Evolutionary conservation across 2,113 vertebrate species (phyloP), one percentile per base, ranked within the genome.

Genomic region (Capreolus pygargus): DNA sequence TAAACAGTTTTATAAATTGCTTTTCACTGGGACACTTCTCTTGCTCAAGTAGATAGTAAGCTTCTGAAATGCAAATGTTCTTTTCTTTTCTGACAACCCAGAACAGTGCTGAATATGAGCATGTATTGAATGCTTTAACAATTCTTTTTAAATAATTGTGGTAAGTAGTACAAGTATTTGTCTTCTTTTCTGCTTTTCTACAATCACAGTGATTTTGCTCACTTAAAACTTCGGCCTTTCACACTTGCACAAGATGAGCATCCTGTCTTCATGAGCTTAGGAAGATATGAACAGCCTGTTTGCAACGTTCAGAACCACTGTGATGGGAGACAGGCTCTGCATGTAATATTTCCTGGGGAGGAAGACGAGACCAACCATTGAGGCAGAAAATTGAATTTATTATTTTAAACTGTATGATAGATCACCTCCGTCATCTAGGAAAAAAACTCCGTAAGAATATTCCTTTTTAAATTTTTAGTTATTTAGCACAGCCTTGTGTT

Each of bases 401-500:
- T 87, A 95, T 97, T 98, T 98, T 50, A 95, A 98, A 97, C 82
- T 93, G 2, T 81, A 89, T 95, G 78, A 83, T 39, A 83, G 91
- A 96, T 25, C 86, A 0, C 95, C 97, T 97, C 88, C 64, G 89
- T 98, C 97, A 98, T 97, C 45, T 52, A 97, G 88, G 88, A 93
- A 50, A 86, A 82, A 58, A 76, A 14, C 55, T 83, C 83, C 17
- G 9, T 85, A 14, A 76, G 89, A n/a, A 2, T 33, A 43, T 86
- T 58, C 19, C 10, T 39, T 70, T 93, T 43, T 47, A 39, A 97
- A 97, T 93, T 97, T 97, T 97, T 67, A 39, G 12, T 92, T 98
- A 79, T 95, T 98, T 95, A 96, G 95, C 96, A 97, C 98, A 94
- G 91, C 58, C 95, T 98, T 87, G 14, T 95, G 79, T 98, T 98